Percentiles rank a stretch among this genome's conserved stretches.
phyloP scores from a whole-genome alignment of 2,797 vertebrate species.

The Novumbra hubbsi region DNA sequence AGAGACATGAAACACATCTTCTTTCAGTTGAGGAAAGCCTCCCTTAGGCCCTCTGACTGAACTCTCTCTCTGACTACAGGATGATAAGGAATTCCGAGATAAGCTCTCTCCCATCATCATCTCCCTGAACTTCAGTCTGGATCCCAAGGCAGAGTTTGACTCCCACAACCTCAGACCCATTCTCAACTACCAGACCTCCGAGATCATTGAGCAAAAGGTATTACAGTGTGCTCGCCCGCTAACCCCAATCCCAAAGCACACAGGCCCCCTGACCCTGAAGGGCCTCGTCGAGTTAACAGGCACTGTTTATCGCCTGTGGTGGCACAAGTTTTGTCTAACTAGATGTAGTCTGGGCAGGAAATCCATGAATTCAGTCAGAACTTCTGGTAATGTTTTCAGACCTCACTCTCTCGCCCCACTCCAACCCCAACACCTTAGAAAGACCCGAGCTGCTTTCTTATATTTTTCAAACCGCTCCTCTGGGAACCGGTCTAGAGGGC shows the following conservation, averaged over 20 bases:
- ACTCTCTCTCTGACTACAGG: slow-evolving; percentile 66
- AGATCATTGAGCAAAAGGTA: slow-evolving; percentile 87
- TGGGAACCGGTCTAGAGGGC: slow-evolving; percentile 57
- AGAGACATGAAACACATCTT: not conserved
- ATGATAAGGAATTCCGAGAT: slow-evolving; percentile 90
- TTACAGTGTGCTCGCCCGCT: not conserved
- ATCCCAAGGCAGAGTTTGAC: slow-evolving; percentile 77
- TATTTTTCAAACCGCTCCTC: slow-evolving; percentile 43
- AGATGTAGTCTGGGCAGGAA: slow-evolving; percentile 6
- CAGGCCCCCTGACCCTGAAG: slow-evolving; percentile 8
- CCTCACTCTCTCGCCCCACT: slow-evolving; percentile 2
- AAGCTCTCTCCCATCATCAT: slow-evolving; percentile 90
- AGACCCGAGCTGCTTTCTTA: slow-evolving; percentile 33
- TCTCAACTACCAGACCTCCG: slow-evolving; percentile 83
- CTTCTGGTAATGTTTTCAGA: slow-evolving; percentile 40
- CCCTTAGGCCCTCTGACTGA: not conserved
- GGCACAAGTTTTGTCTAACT: slow-evolving; percentile 12
- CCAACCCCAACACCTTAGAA: slow-evolving; percentile 28
- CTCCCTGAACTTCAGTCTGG: slow-evolving; percentile 85
- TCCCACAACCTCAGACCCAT: slow-evolving; percentile 80
- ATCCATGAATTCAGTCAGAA: slow-evolving; percentile 25
- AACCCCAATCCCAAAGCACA: not conserved
- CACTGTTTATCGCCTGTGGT: not conserved
- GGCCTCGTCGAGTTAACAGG: slow-evolving; percentile 9
- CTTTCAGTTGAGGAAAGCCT: not conserved